Conservation (phyloP, 2,888 invertebrate species). For the Ectobius pallidus region DNA sequence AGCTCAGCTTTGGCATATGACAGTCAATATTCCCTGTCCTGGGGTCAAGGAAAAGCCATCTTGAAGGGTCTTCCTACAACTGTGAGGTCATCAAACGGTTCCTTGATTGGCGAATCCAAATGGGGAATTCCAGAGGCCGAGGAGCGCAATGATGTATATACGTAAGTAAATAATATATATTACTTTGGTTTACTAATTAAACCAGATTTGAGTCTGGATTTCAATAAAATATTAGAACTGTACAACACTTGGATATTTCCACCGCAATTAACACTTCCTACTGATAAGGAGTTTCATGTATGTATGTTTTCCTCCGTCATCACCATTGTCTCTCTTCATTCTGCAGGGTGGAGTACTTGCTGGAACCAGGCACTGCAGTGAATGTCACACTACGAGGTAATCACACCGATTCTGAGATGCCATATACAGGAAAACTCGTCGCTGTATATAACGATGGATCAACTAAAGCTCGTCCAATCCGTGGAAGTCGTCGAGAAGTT, state of each 20-base stretch:
- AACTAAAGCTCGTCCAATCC: slow-evolving; percentile 63
- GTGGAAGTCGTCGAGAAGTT: slow-evolving; percentile 69
- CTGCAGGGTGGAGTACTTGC: slow-evolving; percentile 66
- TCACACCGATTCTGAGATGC: slow-evolving; percentile 73
- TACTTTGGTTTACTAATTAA: no score
- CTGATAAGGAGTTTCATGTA: no score
- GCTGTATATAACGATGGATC: slow-evolving; percentile 71
- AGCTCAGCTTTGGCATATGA: slow-evolving; percentile 77
- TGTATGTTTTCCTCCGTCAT: no score
- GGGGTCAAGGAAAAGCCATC: slow-evolving; percentile 79
- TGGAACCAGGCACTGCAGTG: slow-evolving; percentile 80
- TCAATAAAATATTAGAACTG: no score
- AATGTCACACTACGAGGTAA: slow-evolving; percentile 80
- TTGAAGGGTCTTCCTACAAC: slow-evolving; percentile 72
- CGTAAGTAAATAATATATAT: no score
- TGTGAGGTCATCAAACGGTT: slow-evolving; percentile 65
- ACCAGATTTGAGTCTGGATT: no score
- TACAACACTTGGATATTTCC: no score
- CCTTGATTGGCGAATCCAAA: slow-evolving; percentile 63
- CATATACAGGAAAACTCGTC: slow-evolving; percentile 73
- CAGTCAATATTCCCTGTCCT: slow-evolving; percentile 72
- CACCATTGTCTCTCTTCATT: no score
- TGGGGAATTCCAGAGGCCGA: slow-evolving; percentile 70
- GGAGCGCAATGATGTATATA: slow-evolving; percentile 54
- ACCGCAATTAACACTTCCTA: no score